A percentile compares a stretch with the other conserved stretches of the same genome.
Evolutionary conservation across 2,113 vertebrate species (phyloP).

Genomic region (Hemichromis elongatus): DNA sequence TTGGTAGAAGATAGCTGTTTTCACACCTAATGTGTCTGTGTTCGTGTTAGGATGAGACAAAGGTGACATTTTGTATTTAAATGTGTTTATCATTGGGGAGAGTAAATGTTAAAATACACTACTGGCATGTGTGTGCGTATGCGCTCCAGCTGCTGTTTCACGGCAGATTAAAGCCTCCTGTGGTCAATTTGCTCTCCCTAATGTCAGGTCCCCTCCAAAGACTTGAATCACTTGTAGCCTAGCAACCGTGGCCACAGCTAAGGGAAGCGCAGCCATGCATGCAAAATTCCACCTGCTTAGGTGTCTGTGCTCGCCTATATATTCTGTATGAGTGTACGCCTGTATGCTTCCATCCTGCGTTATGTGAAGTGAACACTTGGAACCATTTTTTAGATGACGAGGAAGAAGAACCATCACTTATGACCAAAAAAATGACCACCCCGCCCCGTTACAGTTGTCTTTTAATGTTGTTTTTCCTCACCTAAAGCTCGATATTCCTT

Average conservation of each 20-base stretch:
- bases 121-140: constrained; percentile 64
- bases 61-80: not conserved
- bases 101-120: constrained; percentile 33
- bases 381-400: not conserved
- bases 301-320: constrained; percentile 29
- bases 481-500: not conserved
- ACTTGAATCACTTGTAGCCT: constrained; percentile 87
- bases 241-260: constrained; percentile 90
- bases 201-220: constrained; percentile 94
- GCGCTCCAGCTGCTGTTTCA: constrained; percentile 87
- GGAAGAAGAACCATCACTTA: not conserved
- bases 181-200: constrained; percentile 99
- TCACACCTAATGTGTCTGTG: not conserved
- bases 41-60: not conserved
- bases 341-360: not conserved
- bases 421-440: not conserved
- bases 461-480: not conserved
- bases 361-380: not conserved
- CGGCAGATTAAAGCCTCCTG: constrained; percentile 93
- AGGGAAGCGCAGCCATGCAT: constrained; percentile 91
- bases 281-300: constrained; percentile 90
- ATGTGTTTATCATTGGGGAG: constrained; percentile 3
- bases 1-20: not conserved
- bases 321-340: not conserved
- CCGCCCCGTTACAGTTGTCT: not conserved